Evolutionary conservation across 2,113 vertebrate species (phyloP).

Genomic region (Perca flavescens): DNA sequence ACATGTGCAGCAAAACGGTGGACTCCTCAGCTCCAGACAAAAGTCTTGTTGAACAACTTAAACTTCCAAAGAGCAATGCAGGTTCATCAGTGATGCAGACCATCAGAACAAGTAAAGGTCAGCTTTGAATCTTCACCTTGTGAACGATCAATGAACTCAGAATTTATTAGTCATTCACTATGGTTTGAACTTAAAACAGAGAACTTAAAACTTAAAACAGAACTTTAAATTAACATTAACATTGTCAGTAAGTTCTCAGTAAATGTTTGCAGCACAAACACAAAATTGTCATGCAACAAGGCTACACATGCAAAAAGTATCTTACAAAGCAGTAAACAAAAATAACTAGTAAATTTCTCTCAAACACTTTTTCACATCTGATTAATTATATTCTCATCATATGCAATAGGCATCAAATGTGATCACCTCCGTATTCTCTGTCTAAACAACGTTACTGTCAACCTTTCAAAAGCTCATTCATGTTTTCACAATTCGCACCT

Average conservation of each 20-base stretch:
- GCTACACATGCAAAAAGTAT: neutral
- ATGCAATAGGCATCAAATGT: neutral
- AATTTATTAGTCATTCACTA: conserved; percentile 61
- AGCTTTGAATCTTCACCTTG: conserved; percentile 65
- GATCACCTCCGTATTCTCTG: neutral
- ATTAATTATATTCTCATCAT: neutral
- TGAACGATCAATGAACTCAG: conserved; percentile 74
- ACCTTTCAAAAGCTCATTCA: neutral
- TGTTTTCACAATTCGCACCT: neutral
- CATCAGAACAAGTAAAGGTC: conserved; percentile 71
- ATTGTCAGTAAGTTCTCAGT: conserved; percentile 7
- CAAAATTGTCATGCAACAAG: neutral
- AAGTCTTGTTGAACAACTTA: conserved; percentile 41
- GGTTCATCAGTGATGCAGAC: conserved; percentile 73
- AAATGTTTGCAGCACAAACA: conserved; percentile 17
- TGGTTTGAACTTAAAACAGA: conserved; percentile 40
- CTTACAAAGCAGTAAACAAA: neutral
- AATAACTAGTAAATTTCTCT: neutral
- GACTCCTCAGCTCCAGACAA: conserved; percentile 14
- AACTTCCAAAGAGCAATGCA: conserved; percentile 46
- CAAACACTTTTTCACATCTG: neutral
- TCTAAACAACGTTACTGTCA: neutral
- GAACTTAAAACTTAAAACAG: conserved; percentile 34
- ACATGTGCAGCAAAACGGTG: neutral
- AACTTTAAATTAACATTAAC: neutral